These are phyloP conservation scores for Ageneiosus marmoratus DNA, from an alignment of 2,113 vertebrate genomes.

Conservation along the genomic window DNA sequence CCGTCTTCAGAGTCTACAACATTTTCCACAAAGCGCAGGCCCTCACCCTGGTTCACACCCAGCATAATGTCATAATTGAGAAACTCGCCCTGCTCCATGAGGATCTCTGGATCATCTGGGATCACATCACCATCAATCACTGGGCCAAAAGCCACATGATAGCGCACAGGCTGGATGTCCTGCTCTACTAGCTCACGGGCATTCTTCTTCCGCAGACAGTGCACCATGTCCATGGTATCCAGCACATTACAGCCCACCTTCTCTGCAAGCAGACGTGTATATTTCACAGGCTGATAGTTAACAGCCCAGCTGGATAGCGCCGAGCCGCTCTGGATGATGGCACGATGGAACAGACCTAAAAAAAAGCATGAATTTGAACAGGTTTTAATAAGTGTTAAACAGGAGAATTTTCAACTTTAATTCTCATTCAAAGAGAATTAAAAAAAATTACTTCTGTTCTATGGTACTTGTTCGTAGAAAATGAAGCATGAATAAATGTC, in stretches of 20 bases:
- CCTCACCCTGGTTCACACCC: conserved; percentile 97
- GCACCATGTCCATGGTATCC: conserved; percentile 97
- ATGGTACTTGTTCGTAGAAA: neutral
- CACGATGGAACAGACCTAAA: conserved; percentile 95
- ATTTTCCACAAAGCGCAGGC: conserved; percentile 95
- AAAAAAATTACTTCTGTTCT: neutral
- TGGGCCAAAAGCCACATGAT: conserved; percentile 96
- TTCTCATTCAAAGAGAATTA: neutral
- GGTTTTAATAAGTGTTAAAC: conserved; percentile 9
- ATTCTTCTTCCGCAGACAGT: conserved; percentile 94
- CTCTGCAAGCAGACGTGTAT: conserved; percentile 92
- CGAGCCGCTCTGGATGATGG: conserved; percentile 97
- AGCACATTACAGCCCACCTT: conserved; percentile 97
- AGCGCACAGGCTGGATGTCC: conserved; percentile 95
- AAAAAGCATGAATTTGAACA: conserved; percentile 43
- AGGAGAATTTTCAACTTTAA: conserved; percentile 16
- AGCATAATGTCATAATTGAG: conserved; percentile 99
- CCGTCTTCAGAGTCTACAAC: conserved; percentile 97
- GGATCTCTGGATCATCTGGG: conserved; percentile 95
- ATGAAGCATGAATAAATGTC: conserved; percentile 14
- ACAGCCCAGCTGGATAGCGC: conserved; percentile 98
- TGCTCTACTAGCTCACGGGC: conserved; percentile 96
- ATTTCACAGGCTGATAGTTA: conserved; percentile 98
- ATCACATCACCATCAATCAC: conserved; percentile 98
- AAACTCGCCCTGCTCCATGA: conserved; percentile 99